A percentile compares a stretch with the other conserved stretches of the same genome.
phyloP scores from a whole-genome alignment of 2,888 invertebrate species.

The Eudemis profundana region DNA sequence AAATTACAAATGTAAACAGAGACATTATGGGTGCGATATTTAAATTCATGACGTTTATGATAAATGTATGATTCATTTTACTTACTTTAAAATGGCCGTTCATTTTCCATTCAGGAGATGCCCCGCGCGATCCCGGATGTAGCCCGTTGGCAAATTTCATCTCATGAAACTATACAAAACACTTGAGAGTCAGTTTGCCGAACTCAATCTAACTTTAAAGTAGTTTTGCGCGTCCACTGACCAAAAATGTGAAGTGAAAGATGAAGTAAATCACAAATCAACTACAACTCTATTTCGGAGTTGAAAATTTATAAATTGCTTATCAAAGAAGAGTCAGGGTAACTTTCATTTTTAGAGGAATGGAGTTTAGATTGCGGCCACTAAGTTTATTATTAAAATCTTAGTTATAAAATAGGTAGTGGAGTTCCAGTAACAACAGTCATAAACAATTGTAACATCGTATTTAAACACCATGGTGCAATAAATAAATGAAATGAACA shows the following conservation, averaged over 20 bases:
- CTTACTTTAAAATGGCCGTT: neutral
- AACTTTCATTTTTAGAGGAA: slow-evolving; percentile 10
- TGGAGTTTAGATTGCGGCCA: neutral
- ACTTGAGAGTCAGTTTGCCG: slow-evolving; percentile 44
- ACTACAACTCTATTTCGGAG: slow-evolving; percentile 26
- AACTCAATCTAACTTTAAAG: slow-evolving; percentile 47
- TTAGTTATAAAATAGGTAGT: too few species aligned
- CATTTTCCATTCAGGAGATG: slow-evolving; percentile 6
- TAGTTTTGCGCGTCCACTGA: slow-evolving; percentile 41
- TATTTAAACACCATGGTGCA: too few species aligned
- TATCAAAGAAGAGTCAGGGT: slow-evolving; percentile 12
- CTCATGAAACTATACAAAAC: slow-evolving; percentile 46
- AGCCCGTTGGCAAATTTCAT: slow-evolving; percentile 32
- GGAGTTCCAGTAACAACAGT: too few species aligned
- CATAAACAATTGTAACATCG: too few species aligned
- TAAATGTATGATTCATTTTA: neutral
- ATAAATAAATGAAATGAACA: too few species aligned
- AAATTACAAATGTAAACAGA: too few species aligned
- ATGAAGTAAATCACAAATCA: slow-evolving; percentile 43
- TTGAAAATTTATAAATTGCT: slow-evolving; percentile 34
- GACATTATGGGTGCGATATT: too few species aligned
- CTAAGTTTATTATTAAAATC: neutral
- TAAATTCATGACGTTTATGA: too few species aligned
- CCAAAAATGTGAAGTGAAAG: slow-evolving; percentile 41
- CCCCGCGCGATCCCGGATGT: slow-evolving; percentile 1